Conservation (phyloP, 2,113 vertebrate genomes). For the Pollachius pollachius region DNA sequence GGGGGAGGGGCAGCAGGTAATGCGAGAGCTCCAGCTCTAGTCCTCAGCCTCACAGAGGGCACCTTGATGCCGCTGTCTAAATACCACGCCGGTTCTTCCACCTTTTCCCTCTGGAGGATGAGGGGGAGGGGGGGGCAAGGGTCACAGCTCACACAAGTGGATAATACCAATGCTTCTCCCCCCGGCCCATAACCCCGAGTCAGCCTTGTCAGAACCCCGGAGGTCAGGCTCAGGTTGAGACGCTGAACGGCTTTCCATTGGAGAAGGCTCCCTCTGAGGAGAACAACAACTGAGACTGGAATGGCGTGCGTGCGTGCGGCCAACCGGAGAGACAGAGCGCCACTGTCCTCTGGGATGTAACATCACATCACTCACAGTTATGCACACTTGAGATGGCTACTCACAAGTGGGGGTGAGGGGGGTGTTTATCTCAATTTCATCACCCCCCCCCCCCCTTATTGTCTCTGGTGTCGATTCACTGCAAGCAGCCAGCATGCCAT, state of each 20-base stretch:
- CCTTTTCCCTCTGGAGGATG: conserved; percentile 25
- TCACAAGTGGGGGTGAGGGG: conserved; percentile 1
- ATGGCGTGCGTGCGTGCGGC: neutral
- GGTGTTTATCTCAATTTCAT: neutral
- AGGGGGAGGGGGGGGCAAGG: conserved; percentile 4
- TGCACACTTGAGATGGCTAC: neutral
- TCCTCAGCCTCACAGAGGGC: neutral
- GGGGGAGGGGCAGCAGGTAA: conserved; percentile 21
- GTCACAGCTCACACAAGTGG: neutral
- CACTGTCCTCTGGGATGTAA: conserved; percentile 15
- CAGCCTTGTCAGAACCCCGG: conserved; percentile 18
- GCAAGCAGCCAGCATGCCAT: too few species aligned
- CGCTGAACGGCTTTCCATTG: neutral
- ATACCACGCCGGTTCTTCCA: conserved; percentile 21
- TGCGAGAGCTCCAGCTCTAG: too few species aligned
- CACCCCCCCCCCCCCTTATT: conserved; percentile 1
- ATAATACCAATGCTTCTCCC: too few species aligned
- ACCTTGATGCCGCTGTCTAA: conserved; percentile 4
- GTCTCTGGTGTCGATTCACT: too few species aligned
- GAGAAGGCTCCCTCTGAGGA: too few species aligned
- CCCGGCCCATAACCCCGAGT: conserved; percentile 11
- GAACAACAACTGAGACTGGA: neutral
- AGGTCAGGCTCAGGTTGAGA: neutral
- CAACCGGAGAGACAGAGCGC: neutral
- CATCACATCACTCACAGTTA: conserved; percentile 20